Base-by-base conservation (phyloP, 2,797 vertebrate species). In the Carapus acus region DNA sequence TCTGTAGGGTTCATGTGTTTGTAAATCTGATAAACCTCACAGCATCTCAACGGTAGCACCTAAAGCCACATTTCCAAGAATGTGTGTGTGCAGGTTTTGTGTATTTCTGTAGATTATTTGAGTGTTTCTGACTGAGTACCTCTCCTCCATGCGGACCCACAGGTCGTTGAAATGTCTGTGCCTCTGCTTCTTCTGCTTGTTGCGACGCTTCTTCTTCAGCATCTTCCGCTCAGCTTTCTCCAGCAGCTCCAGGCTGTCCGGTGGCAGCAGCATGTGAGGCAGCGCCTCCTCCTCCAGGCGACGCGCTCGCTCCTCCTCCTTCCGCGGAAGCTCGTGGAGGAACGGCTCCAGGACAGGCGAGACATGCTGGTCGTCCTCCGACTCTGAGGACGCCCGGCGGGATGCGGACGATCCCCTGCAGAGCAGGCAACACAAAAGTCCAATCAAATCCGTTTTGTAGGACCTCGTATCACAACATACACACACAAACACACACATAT, bases 121-220 rank as follows among this genome's bases (percentile, higher is more conserved):
- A n/a, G n/a, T n/a, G n/a, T 4, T 9, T 38, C 3, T 9, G 0
- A 0, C 34, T 22, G 37, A 58, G 77, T 80, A 92, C 91, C 92
- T 93, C 65, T 91, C 89, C 63, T 91, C 88, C 40, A 94, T 85
- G 54, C 87, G 84, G 59, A 94, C 88, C 91, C 93, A 94, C 45
- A 94, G 90, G 70, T 94, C 89, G 0, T 89, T 94, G 50, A 96
- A 93, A 74, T 93, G 91, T 1, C 88, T 65, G 39, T 90, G 83
- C 2, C 80, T 64, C 65, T 88, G 87, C 39, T 90, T 92, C 76
- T 86, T 87, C 65, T 86, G 88, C 48, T 87, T 88, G 69, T 84
- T 71, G 43, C 83, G 82, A 40, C 75, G 77, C 70, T 76, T 82
- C 66, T 91, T 92, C 78, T 86, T 87, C 55, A 91, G 78, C 76